phyloP scores from a whole-genome alignment of 2,888 invertebrate genomes.

The Hyposoter didymator region DNA sequence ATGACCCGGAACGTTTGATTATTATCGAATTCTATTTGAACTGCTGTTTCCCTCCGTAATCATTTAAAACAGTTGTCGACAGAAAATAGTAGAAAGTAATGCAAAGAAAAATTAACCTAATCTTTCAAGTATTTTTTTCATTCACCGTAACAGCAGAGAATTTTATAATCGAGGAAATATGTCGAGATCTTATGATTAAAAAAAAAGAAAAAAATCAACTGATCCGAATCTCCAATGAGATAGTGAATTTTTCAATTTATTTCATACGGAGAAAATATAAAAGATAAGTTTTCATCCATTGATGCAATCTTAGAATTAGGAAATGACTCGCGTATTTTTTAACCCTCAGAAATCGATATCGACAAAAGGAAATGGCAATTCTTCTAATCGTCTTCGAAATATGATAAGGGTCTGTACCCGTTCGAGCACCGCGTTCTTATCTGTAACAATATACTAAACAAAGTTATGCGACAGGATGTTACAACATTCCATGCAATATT shows the following conservation, averaged over 20 bases:
- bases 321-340: background rate
- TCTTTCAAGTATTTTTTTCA: background rate
- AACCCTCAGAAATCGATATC: background rate
- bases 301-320: background rate
- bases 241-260: background rate
- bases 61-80: background rate
- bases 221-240: background rate
- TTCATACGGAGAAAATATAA: background rate
- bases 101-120: background rate
- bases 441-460: background rate
- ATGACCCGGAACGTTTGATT: background rate
- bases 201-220: background rate
- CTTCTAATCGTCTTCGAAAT: background rate
- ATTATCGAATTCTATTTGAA: background rate
- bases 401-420: background rate
- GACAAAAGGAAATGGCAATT: background rate
- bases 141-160: background rate
- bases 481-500: background rate
- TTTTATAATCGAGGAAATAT: background rate
- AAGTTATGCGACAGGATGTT: background rate
- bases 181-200: background rate
- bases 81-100: background rate
- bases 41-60: background rate
- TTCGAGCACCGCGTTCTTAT: slow-evolving; percentile 1
- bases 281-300: background rate